Percentiles rank a stretch among this genome's conserved stretches.
Conservation (phyloP, 2,888 invertebrate species). For the Drosophila buzzatii region DNA sequence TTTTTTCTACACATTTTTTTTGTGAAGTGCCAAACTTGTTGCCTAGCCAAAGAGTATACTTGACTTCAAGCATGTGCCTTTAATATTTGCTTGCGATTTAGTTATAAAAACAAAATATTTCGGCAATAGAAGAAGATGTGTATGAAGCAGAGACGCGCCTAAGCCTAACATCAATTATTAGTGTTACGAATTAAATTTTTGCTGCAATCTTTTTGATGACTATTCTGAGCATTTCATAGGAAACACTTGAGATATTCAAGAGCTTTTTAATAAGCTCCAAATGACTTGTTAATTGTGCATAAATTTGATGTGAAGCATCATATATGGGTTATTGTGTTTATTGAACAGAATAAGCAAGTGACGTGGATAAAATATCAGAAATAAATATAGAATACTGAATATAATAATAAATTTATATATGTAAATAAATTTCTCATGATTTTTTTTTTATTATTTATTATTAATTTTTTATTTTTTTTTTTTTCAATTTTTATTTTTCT, state of each 20-base stretch:
- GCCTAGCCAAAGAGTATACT: conserved; percentile 40
- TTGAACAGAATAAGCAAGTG: neutral
- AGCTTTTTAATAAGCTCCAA: neutral
- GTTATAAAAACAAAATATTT: conserved; percentile 54
- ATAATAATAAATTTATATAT: too few relatives aligned
- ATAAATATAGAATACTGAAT: neutral
- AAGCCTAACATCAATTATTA: neutral
- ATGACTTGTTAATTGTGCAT: conserved; percentile 1
- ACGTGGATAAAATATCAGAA: neutral
- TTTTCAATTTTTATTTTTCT: too few relatives aligned
- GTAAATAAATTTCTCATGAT: neutral
- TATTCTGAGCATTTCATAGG: neutral
- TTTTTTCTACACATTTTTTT: conserved; percentile 1
- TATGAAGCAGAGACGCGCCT: conserved; percentile 21
- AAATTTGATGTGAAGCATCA: neutral
- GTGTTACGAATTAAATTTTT: neutral
- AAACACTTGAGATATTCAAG: conserved; percentile 1
- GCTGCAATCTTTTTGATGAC: neutral
- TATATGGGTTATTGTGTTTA: conserved; percentile 3
- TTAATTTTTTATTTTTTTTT: too few relatives aligned
- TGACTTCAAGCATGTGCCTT: conserved; percentile 31
- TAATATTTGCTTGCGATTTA: conserved; percentile 71
- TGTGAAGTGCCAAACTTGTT: conserved; percentile 33
- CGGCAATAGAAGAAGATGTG: neutral
- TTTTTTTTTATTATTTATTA: too few relatives aligned